phyloP scores from a whole-genome alignment of 2,113 vertebrate genomes.

The Heterochromis multidens region DNA sequence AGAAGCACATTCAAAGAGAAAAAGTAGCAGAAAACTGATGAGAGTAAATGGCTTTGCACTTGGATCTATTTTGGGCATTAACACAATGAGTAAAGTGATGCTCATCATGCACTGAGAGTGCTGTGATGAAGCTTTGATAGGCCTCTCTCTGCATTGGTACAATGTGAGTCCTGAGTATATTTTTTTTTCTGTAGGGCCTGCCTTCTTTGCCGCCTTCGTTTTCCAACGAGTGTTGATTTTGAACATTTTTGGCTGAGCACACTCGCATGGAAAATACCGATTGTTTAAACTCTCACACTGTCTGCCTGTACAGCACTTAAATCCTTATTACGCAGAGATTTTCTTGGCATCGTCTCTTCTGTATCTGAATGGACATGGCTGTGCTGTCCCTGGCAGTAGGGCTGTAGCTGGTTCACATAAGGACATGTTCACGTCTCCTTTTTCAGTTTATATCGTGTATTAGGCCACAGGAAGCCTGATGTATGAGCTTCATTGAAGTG shows the following conservation, averaged over 20 bases:
- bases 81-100: conserved; percentile 37
- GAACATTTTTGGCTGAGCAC: conserved; percentile 23
- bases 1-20: neutral
- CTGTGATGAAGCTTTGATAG: conserved; percentile 24
- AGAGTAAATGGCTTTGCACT: conserved; percentile 6
- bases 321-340: conserved; percentile 44
- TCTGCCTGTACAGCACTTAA: conserved; percentile 23
- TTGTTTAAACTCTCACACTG: conserved; percentile 23
- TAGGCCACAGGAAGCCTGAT: conserved; percentile 20
- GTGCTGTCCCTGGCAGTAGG: neutral
- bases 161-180: neutral
- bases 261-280: conserved; percentile 23
- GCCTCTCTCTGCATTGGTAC: neutral
- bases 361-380: neutral
- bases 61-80: conserved; percentile 35
- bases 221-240: conserved; percentile 23
- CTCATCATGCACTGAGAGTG: neutral
- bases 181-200: neutral
- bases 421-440: neutral
- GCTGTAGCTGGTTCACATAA: conserved; percentile 5
- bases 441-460: neutral
- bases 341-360: conserved; percentile 20
- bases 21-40: conserved; percentile 24
- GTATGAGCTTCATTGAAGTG: neutral
- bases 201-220: neutral